Evolutionary conservation across 2,888 invertebrate species (phyloP).

Genomic region (Drosophila sordidula): DNA sequence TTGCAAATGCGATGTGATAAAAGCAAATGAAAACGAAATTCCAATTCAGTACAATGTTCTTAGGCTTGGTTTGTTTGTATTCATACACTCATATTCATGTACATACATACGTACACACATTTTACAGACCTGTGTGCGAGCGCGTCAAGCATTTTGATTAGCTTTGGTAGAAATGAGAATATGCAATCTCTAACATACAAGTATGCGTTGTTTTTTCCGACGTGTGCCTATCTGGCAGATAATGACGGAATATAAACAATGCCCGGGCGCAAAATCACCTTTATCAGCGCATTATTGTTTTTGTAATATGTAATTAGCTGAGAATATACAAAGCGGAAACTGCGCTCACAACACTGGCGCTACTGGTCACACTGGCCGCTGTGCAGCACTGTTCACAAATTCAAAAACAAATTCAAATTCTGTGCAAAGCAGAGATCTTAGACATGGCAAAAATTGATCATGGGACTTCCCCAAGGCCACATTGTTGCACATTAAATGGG

Average conservation of each 20-base stretch:
- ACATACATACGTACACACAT: background rate
- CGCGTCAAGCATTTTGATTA: constrained; percentile 61
- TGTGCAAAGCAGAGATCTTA: no score
- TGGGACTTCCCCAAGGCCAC: constrained; percentile 2
- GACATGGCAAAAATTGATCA: background rate
- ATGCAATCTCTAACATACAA: constrained; percentile 41
- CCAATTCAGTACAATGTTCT: constrained; percentile 52
- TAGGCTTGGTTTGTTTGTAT: constrained; percentile 34
- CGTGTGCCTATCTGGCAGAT: constrained; percentile 46
- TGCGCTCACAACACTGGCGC: background rate
- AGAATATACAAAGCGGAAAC: no score
- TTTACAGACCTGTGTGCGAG: background rate
- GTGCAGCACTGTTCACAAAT: constrained; percentile 13
- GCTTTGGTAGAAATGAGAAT: constrained; percentile 35
- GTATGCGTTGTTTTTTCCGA: constrained; percentile 27
- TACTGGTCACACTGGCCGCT: background rate
- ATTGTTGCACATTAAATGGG: constrained; percentile 26
- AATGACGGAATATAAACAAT: constrained; percentile 39
- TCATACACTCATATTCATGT: background rate
- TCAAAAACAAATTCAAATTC: constrained; percentile 14
- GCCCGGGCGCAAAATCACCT: constrained; percentile 7
- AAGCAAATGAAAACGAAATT: constrained; percentile 59
- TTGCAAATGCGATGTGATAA: constrained; percentile 43
- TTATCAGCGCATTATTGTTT: constrained; percentile 1
- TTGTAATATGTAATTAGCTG: background rate